phyloP scores from a whole-genome alignment of 2,888 invertebrate species.

The Calliopum simillimum region DNA sequence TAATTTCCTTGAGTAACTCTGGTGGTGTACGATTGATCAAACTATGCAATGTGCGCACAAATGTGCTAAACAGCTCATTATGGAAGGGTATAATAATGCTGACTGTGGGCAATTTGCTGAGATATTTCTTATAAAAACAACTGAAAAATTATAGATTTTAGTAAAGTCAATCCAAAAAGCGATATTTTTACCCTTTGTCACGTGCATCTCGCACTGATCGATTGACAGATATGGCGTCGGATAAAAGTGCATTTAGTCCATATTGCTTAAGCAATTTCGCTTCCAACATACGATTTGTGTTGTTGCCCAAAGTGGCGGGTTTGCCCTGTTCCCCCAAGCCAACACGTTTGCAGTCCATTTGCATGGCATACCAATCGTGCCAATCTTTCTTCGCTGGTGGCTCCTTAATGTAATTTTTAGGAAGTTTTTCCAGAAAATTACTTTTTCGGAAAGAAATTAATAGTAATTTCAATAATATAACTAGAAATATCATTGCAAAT shows the following conservation, averaged over 20 bases:
- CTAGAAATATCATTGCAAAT: conserved; percentile 55
- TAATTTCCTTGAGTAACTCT: conserved; percentile 86
- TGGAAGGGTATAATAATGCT: conserved; percentile 94
- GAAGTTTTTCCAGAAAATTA: background rate
- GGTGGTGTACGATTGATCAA: conserved; percentile 87
- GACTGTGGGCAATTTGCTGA: conserved; percentile 73
- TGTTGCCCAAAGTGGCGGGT: conserved; percentile 74
- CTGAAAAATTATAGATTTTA: conserved; percentile 43
- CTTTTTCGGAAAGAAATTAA: too few relatives aligned
- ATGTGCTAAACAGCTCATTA: conserved; percentile 91
- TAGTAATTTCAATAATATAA: conserved; percentile 47
- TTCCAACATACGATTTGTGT: conserved; percentile 74
- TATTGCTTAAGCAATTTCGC: conserved; percentile 81
- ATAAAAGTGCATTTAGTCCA: conserved; percentile 93
- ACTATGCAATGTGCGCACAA: conserved; percentile 83
- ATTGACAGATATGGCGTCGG: conserved; percentile 91
- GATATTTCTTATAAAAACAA: conserved; percentile 59
- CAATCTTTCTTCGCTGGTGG: conserved; percentile 76
- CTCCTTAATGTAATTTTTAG: too few relatives aligned
- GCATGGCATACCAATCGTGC: conserved; percentile 80
- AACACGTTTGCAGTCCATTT: conserved; percentile 72
- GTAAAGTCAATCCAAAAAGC: background rate
- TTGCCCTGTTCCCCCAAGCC: conserved; percentile 84
- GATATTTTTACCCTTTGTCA: conserved; percentile 70
- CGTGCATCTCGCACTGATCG: conserved; percentile 85